Base-by-base conservation (phyloP, 2,888 invertebrate species). In the Petrolisthes cinctipes region DNA sequence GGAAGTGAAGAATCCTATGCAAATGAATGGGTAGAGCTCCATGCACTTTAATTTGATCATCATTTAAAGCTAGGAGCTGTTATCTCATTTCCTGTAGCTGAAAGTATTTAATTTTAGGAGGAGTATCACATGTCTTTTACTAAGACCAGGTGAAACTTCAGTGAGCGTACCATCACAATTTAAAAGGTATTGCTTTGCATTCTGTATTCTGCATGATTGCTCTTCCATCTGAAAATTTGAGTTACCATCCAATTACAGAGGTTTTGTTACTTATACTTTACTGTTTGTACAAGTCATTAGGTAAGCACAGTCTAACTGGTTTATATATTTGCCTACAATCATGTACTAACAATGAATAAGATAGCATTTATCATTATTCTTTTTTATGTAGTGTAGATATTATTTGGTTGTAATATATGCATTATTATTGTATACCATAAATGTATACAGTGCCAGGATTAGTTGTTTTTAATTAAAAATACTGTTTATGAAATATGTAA, bases 351-450 rank as follows among this genome's bases (percentile, higher is more conserved):
- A 71, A 20, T n/a, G 71, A 71, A 20, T n/a, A n/a, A 14, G 14
- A 71, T 14, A 9, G 9, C 17, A n/a, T 71, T 20, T 71, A 17
- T 71, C 20, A n/a, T 17, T 20, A 71, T 71, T 71, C 14, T 71
- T 6, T 20, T 17, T 71, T 71, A 71, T 71, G 20, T 71, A 71
- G 71, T 71, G 20, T 71, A 71, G 71, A 71, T n/a, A 71, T 71
- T 71, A 71, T 71, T 71, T 71, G 71, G 20, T 20, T 71, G 71
- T 71, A 20, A 71, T n/a, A 71, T n/a, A 4, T 71, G 71, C 71
- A 71, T 71, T 71, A 71, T 71, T 71, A 37, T 71, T 71, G 71
- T 71, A 20, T 71, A 71, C 71, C 20, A n/a, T 71, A 71, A 37
- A 71, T 71, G 71, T 71, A 71, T 71, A 71, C 71, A n/a, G 20